Evolutionary conservation across 2,113 vertebrate genomes (phyloP), one percentile per base, ranked within the genome.

Genomic region (Chaenocephalus aceratus): DNA sequence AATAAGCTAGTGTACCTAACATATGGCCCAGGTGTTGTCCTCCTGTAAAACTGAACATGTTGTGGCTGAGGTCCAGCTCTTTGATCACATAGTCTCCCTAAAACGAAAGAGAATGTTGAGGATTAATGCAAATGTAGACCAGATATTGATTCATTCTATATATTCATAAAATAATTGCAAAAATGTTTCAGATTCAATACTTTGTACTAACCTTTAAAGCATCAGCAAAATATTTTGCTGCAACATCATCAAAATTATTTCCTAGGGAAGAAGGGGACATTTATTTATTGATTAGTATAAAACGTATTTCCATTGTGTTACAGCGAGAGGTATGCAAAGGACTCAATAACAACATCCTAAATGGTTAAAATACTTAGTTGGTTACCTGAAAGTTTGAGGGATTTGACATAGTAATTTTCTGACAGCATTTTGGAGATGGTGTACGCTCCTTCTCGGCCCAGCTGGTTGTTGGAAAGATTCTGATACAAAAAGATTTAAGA

Each of bases 41-140:
- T 91, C 86, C 94, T 62, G 76, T 80, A 0, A 95, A 89, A 73
- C 83, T 86, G 85, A 96, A 92, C 0, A 89, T 60, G 70, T 96
- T 96, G 94, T 96, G 89, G 77, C 96, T 96, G 63, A 97, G 94
- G 80, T 96, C 94, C 87, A 97, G 79, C 4, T 91, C 82, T 76
- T 86, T 95, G 61, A 96, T 45, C 88, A 83, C 73, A 74, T 86
- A 92, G 88, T 96, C 94, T 62, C 11, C 44, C 94, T 96, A 57
- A 73, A 13, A 41, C 54, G 34, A 77, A 63, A 49, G 18, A 70
- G 65, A 44, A 70, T 1, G 9, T 12, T 62, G 30, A 56, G 18
- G 7, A 6, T 23, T 21, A 9, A 23, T 21, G 30, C 5, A 23
- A 13, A 48, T 51, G 5, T 12, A 46, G 23, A 65, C 5, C 30